Base-by-base conservation (phyloP, 2,888 invertebrate genomes). In the Agrypnus murinus region DNA sequence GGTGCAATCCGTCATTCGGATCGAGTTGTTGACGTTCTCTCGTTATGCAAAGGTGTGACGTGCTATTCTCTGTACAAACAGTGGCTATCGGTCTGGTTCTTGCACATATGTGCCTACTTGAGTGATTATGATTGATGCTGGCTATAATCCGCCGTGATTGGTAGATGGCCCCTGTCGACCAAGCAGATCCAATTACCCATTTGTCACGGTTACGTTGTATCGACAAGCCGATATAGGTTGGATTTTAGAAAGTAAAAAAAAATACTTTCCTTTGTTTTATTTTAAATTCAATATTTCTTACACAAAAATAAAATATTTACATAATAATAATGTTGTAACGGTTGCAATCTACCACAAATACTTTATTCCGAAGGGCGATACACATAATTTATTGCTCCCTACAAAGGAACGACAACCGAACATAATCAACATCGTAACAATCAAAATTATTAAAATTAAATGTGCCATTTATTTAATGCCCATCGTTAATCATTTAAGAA, bases 41-140 rank as follows among this genome's bases (percentile, higher is more conserved):
- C 74, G 68, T 71, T 74, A 74, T 71, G 65, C 62, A 69, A 71
- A 74, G 65, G 65, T 69, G 68, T 64, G 67, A 65, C 65, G 60
- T 66, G 45, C 68, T 57, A 69, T 68, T 70, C 48, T 65, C 59
- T 68, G 43, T 67, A 63, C 67, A 73, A 73, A 73, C 69, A 71
- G 40, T 64, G 65, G 65, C 65, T 69, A 72, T 72, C 69, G 59
- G 43, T 57, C 48, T 53, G 46, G 59, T 69, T 73, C 73, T 73
- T 71, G 64, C 73, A 71, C 73, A 73, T 73, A 58, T 73, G 72
- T 59, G 73, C 43, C 64, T 68, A 71, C 63, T 57, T 77, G 77
- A 77, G 60, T 70, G 75, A 77, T 77, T 75, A 77, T 76, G 77
- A 77, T 77, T 77, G 75, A 77, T 77, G 66, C 50, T 53, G 67